Percentiles rank a stretch among this genome's conserved stretches.
Evolutionary conservation across 1,140 invertebrate species (phyloP).

Genomic region (Ceratoteleas bidentatus): DNA sequence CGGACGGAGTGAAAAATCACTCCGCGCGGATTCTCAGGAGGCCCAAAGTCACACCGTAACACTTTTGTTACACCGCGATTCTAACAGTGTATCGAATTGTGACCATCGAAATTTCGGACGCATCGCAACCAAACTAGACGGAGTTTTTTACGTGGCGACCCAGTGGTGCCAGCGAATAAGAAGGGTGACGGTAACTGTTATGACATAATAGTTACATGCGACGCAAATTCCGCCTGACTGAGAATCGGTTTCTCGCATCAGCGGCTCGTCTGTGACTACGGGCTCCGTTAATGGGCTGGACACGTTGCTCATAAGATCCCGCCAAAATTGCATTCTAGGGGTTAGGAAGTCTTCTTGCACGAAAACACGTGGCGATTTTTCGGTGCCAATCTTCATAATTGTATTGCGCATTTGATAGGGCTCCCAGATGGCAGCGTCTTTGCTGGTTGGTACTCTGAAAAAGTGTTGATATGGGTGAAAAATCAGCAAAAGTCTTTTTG

Average conservation of each 20-base stretch:
- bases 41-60: no score
- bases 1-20: no score
- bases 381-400: constrained; percentile 71
- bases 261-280: constrained; percentile 21
- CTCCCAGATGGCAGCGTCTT: constrained; percentile 65
- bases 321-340: constrained; percentile 73
- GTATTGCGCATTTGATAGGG: constrained; percentile 66
- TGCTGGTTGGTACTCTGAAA: constrained; percentile 69
- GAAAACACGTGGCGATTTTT: constrained; percentile 50
- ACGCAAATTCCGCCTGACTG: constrained; percentile 13
- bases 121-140: no score
- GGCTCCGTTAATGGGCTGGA: constrained; percentile 41
- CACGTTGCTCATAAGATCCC: constrained; percentile 54
- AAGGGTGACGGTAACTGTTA: no score
- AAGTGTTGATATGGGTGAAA: constrained; percentile 2
- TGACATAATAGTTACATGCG: no score
- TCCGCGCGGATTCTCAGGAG: no score
- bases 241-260: constrained; percentile 13
- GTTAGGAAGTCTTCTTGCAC: constrained; percentile 67
- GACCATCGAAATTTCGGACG: no score
- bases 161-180: no score
- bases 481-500: no score
- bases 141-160: no score
- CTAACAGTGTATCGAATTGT: no score
- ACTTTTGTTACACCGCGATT: no score